Evolutionary conservation across 2,797 vertebrate genomes (phyloP).

Genomic region (Peromyscus melanophrys): DNA sequence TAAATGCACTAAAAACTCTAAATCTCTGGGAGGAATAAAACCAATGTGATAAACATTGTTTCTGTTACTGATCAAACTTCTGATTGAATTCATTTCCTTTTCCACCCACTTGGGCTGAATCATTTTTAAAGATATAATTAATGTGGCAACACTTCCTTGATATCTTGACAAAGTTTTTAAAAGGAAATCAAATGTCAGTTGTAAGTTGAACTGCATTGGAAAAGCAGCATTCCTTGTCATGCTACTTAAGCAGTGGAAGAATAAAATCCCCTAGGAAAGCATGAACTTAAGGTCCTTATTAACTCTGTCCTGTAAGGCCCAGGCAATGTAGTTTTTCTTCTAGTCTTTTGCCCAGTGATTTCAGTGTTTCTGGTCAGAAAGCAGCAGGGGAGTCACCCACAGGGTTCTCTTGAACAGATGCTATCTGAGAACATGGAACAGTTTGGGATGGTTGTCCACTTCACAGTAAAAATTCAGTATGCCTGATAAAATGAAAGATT

Average conservation of each 20-base stretch:
- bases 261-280: slow-evolving; percentile 46
- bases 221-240: slow-evolving; percentile 63
- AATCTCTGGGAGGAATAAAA: background rate
- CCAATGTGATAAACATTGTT: background rate
- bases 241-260: slow-evolving; percentile 56
- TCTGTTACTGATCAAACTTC: slow-evolving; percentile 10
- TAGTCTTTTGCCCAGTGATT: slow-evolving; percentile 36
- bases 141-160: slow-evolving; percentile 1
- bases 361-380: slow-evolving; percentile 14
- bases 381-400: slow-evolving; percentile 2
- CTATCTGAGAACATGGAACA: background rate
- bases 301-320: slow-evolving; percentile 47
- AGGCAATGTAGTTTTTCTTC: background rate
- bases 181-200: slow-evolving; percentile 42
- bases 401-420: background rate
- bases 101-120: slow-evolving; percentile 13
- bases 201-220: slow-evolving; percentile 32
- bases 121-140: slow-evolving; percentile 24
- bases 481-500: slow-evolving; percentile 26
- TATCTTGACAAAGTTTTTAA: background rate
- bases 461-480: slow-evolving; percentile 57
- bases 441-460: background rate
- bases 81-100: slow-evolving; percentile 3
- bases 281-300: slow-evolving; percentile 78
- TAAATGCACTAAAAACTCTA: background rate